Conservation (phyloP, 1,140 invertebrate species). For the Brachionus koreanus region DNA sequence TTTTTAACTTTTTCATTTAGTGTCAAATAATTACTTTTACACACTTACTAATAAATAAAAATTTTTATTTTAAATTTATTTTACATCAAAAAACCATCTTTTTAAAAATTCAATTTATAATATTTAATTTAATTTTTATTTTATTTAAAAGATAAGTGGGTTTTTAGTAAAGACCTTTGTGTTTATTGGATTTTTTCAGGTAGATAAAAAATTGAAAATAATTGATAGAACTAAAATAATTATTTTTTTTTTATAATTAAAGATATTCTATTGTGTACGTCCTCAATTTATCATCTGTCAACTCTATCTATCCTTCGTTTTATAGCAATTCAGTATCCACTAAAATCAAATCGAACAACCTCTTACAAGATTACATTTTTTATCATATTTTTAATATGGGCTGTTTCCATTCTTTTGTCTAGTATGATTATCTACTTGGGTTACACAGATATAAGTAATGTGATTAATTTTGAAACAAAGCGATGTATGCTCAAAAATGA, state of each 20-base stretch:
- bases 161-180: neutral
- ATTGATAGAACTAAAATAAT: too few species aligned
- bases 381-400: constrained; percentile 39
- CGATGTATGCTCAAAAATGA: constrained; percentile 36
- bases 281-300: constrained; percentile 36
- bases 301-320: constrained; percentile 33
- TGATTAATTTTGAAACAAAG: neutral
- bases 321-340: constrained; percentile 24
- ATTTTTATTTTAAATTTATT: too few species aligned
- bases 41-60: too few species aligned
- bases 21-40: too few species aligned
- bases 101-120: too few species aligned
- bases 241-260: constrained; percentile 25
- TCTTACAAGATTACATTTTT: constrained; percentile 4
- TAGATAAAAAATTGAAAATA: too few species aligned
- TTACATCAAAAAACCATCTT: too few species aligned
- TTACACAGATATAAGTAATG: neutral
- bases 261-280: constrained; percentile 39
- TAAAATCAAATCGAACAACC: constrained; percentile 10
- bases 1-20: neutral
- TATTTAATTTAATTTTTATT: too few species aligned
- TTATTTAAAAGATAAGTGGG: constrained; percentile 13
- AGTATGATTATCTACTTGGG: constrained; percentile 24
- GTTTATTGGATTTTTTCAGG: neutral
- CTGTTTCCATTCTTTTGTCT: constrained; percentile 23